Evolutionary conservation across 2,113 vertebrate genomes (phyloP), one percentile per base, ranked within the genome.

Genomic region (Vanacampus margaritifer): DNA sequence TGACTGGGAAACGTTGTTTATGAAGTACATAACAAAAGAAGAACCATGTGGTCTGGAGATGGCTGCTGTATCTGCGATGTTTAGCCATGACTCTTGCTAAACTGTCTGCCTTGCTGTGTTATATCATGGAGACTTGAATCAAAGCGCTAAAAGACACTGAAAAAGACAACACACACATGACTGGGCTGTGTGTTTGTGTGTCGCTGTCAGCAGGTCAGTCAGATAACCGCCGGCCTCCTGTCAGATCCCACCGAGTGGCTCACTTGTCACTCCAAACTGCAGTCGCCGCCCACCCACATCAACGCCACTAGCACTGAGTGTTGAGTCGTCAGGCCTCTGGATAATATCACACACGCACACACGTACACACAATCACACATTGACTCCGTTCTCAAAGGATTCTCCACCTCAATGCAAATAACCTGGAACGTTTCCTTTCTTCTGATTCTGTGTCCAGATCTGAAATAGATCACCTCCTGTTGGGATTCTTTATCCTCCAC

Each of bases 241-340:
- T 82, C 81, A 84, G 69, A 79, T 54, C 77, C 67, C 71, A 57
- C 26, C 61, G 41, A 75, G 76, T 73, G 69, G 41, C 45, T 79
- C 78, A 76, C 59, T 74, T 62, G 74, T 84, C 81, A 65, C 71
- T 73, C 72, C 48, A 67, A 71, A 64, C 56, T 68, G 63, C n/a
- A 80, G 26, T 75, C 69, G 43, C 48, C 70, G 23, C 82, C 83
- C 78, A 67, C 67, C 39, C 28, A 65, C 71, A 68, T 81, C 79
- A 75, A 71, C 74, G 68, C 75, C 73, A 69, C 59, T 64, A 46
- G 26, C 53, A 26, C 51, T 16, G 65, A 69, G 81, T 85, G 83
- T 76, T 84, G 83, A 89, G 74, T 64, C 16, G 46, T 67, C 64
- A 75, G 76, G 68, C 56, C 39, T 80, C 86, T 89, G 87, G 83